Conservation (phyloP, 2,888 invertebrate genomes). For the Acheta domesticus region DNA sequence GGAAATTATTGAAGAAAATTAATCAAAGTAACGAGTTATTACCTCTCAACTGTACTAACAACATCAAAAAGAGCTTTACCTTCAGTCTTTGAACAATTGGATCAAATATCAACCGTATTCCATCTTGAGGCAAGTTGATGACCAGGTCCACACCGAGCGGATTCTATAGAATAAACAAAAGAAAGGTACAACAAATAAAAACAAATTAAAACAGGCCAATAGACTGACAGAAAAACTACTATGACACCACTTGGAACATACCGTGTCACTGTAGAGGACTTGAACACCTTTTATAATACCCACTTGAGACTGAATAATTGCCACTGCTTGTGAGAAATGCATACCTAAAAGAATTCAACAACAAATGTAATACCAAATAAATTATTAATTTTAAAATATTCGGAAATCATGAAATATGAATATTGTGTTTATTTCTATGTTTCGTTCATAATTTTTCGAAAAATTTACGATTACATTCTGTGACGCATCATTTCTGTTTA, state of each 20-base stretch:
- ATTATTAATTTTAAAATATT: too few species aligned
- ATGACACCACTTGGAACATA: conserved; percentile 48
- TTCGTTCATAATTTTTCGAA: too few species aligned
- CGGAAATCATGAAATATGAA: too few species aligned
- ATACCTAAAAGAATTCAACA: conserved; percentile 62
- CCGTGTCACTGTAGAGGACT: conserved; percentile 93
- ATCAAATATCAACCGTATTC: conserved; percentile 94
- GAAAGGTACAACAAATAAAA: conserved; percentile 24
- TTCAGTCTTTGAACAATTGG: conserved; percentile 91
- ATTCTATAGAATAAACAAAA: conserved; percentile 62
- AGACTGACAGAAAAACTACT: conserved; percentile 22
- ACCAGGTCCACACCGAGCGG: conserved; percentile 93
- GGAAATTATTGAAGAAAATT: conserved; percentile 41
- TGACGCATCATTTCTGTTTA: not conserved
- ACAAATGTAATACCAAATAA: not conserved
- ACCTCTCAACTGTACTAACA: not conserved
- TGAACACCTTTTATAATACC: conserved; percentile 92
- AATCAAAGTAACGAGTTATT: not conserved
- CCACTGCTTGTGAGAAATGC: conserved; percentile 97
- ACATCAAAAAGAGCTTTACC: conserved; percentile 44
- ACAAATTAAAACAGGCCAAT: conserved; percentile 19
- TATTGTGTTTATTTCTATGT: too few species aligned
- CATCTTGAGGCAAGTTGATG: conserved; percentile 94
- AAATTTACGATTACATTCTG: not conserved
- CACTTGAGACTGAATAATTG: conserved; percentile 94